A percentile compares a stretch with the other conserved stretches of the same genome.
phyloP scores from a whole-genome alignment of 2,888 invertebrate species.

The Drosophila mulleri region DNA sequence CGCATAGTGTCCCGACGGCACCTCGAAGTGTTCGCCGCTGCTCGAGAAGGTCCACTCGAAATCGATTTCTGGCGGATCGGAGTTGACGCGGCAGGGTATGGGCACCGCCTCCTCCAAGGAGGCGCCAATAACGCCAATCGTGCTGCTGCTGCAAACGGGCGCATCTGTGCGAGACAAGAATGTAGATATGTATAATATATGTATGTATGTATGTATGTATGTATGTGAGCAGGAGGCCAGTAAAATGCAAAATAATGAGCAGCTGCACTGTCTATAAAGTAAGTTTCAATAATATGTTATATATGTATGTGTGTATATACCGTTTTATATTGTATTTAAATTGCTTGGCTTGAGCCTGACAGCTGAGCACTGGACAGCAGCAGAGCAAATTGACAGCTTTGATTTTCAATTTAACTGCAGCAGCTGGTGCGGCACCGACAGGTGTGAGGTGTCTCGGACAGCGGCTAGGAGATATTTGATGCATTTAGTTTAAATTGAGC shows the following conservation, averaged over 20 bases:
- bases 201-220: background rate
- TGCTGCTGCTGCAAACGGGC: constrained; percentile 91
- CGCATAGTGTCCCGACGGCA: constrained; percentile 88
- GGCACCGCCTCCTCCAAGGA: constrained; percentile 93
- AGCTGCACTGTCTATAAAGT: constrained; percentile 66
- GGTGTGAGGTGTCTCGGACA: constrained; percentile 28
- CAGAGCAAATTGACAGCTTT: constrained; percentile 68
- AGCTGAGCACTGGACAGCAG: constrained; percentile 47
- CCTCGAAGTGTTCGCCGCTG: constrained; percentile 93
- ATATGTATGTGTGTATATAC: background rate
- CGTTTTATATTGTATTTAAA: constrained; percentile 64
- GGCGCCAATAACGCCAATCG: constrained; percentile 92
- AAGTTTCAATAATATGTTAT: constrained; percentile 11
- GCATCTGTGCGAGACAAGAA: constrained; percentile 87
- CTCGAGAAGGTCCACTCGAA: constrained; percentile 97
- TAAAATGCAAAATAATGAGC: constrained; percentile 72
- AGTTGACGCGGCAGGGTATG: constrained; percentile 94
- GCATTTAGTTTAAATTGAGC: constrained; percentile 44
- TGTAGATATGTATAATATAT: background rate
- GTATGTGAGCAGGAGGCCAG: constrained; percentile 29
- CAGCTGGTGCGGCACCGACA: constrained; percentile 57
- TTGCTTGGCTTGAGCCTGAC: constrained; percentile 66
- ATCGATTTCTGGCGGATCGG: constrained; percentile 93
- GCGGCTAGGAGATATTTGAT: constrained; percentile 1
- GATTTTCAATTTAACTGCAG: constrained; percentile 72